Evolutionary conservation across 2,113 vertebrate species (phyloP).

Genomic region (Actinemys pallida): DNA sequence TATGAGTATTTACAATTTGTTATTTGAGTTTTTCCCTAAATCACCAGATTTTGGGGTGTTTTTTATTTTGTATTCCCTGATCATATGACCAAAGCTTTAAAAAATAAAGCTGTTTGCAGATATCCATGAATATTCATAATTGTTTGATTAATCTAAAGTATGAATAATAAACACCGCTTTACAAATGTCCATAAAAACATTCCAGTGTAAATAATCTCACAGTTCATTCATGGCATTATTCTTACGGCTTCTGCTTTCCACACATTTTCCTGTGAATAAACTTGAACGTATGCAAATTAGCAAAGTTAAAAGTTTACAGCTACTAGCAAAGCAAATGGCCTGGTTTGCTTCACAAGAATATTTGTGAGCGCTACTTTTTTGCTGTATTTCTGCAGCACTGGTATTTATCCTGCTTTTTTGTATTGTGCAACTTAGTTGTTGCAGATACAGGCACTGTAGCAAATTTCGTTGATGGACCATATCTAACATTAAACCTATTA

Average conservation of each 20-base stretch:
- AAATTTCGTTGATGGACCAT: background rate
- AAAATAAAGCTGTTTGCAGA: background rate
- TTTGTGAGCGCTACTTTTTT: background rate
- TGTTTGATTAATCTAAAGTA: background rate
- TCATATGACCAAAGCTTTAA: background rate
- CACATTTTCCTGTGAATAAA: background rate
- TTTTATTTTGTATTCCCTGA: background rate
- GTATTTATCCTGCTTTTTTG: background rate
- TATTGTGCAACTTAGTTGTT: background rate
- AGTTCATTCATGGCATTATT: background rate
- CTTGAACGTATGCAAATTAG: background rate
- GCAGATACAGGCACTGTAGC: background rate
- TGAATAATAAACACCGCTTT: background rate
- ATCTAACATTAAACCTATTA: background rate
- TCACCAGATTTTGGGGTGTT: no score
- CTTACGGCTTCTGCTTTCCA: background rate
- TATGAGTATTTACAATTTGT: background rate
- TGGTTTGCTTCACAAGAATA: background rate
- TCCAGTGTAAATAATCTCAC: background rate
- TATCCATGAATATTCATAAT: background rate
- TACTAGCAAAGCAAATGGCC: fast-evolving
- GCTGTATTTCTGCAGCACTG: background rate
- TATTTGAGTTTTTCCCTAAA: background rate
- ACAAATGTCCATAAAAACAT: background rate
- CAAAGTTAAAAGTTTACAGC: background rate